phyloP scores from a whole-genome alignment of 2,797 vertebrate species.

The Pogonophryne albipinna region DNA sequence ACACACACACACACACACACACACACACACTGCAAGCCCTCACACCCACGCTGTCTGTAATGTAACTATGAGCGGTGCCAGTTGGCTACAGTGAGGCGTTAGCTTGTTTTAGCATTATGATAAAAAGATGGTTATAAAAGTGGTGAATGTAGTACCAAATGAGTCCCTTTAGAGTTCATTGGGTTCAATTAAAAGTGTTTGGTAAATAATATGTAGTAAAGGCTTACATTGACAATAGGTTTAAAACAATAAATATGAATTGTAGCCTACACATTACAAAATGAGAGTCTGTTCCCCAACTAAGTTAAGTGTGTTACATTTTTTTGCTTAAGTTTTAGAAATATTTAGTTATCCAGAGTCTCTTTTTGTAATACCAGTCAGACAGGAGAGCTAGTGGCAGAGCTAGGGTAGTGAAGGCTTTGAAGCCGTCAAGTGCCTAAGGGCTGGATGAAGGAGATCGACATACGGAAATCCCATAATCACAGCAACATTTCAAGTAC shows the following conservation, averaged over 20 bases:
- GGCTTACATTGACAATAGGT: too few relatives aligned
- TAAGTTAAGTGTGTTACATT: too few relatives aligned
- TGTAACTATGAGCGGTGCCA: constrained; percentile 7
- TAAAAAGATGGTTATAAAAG: too few relatives aligned
- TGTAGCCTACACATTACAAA: too few relatives aligned
- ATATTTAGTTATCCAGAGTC: constrained; percentile 58
- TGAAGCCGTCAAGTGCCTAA: constrained; percentile 88
- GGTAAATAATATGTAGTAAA: too few relatives aligned
- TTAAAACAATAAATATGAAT: too few relatives aligned
- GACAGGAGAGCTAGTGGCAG: constrained; percentile 92
- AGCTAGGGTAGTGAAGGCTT: constrained; percentile 84
- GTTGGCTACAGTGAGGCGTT: neutral
- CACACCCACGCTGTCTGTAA: constrained; percentile 40
- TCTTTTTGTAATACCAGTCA: constrained; percentile 92
- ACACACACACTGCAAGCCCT: neutral
- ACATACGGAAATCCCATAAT: constrained; percentile 91
- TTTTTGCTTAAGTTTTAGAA: too few relatives aligned
- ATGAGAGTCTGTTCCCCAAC: too few relatives aligned
- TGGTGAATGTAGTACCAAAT: too few relatives aligned
- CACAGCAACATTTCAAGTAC: constrained; percentile 95
- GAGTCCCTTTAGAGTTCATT: too few relatives aligned
- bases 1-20: neutral
- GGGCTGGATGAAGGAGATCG: constrained; percentile 92
- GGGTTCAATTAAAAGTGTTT: too few relatives aligned
- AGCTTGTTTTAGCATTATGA: neutral